Percentiles rank a stretch among this genome's conserved stretches.
Evolutionary conservation across 2,888 invertebrate species (phyloP).

Genomic region (Netelia inedita): DNA sequence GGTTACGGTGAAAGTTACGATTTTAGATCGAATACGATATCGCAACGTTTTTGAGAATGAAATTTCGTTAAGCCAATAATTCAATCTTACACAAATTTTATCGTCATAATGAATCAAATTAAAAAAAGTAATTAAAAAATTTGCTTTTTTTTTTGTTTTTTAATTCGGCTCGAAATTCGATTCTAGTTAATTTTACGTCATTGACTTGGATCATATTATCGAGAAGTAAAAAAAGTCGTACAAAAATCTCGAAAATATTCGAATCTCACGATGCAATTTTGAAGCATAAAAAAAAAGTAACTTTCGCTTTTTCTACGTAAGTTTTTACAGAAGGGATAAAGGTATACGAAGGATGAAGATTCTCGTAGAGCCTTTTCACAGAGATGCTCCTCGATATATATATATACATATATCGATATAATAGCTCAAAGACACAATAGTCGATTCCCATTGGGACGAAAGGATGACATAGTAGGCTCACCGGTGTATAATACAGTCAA

Average conservation of each 20-base stretch:
- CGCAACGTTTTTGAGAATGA: too few relatives aligned
- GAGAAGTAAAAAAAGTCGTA: not conserved
- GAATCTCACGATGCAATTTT: too few relatives aligned
- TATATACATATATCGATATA: conserved; percentile 27
- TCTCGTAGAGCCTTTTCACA: conserved; percentile 36
- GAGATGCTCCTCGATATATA: conserved; percentile 28
- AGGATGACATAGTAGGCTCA: conserved; percentile 66
- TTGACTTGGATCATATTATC: not conserved
- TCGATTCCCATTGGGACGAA: conserved; percentile 75
- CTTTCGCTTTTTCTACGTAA: not conserved
- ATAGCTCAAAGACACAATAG: conserved; percentile 58
- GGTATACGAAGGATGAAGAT: conserved; percentile 19
- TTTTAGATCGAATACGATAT: too few relatives aligned
- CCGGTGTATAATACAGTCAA: conserved; percentile 82
- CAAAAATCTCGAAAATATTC: not conserved
- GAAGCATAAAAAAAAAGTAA: not conserved
- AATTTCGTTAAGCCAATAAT: too few relatives aligned
- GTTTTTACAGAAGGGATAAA: not conserved
- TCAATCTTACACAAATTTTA: too few relatives aligned
- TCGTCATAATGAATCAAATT: too few relatives aligned
- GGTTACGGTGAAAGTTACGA: too few relatives aligned
- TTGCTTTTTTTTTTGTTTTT: too few relatives aligned
- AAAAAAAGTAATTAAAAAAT: too few relatives aligned
- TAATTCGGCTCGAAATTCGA: too few relatives aligned
- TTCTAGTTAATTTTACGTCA: too few relatives aligned